phyloP scores from a whole-genome alignment of 2,113 vertebrate species.

The Hyaena hyaena region DNA sequence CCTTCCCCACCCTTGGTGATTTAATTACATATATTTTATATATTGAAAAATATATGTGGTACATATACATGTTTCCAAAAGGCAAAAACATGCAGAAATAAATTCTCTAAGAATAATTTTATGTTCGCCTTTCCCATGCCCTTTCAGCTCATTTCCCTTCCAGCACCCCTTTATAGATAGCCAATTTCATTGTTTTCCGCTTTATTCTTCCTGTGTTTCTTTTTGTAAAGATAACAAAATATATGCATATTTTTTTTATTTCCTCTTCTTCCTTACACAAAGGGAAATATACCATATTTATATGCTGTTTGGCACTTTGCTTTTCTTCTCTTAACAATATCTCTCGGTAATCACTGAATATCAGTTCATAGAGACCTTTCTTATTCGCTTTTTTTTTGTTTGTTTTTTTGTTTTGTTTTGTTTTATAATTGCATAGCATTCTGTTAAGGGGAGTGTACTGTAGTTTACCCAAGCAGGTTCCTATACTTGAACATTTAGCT shows the following conservation, averaged over 20 bases:
- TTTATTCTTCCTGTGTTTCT: not conserved
- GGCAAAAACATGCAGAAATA: not conserved
- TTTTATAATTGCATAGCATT: not conserved
- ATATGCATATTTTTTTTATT: not conserved
- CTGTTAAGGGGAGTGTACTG: not conserved
- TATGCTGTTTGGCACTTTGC: not conserved
- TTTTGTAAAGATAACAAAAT: constrained; percentile 1
- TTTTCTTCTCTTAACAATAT: not conserved
- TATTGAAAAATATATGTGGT: not conserved
- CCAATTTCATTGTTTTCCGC: not conserved
- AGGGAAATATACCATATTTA: not conserved
- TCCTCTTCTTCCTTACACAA: not conserved
- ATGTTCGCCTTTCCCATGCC: not conserved
- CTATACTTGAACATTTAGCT: not conserved
- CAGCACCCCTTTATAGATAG: not conserved
- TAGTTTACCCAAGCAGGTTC: not conserved
- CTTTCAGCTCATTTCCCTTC: not conserved
- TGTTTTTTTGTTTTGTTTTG: too few species aligned
- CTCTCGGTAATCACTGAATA: not conserved
- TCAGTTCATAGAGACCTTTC: not conserved
- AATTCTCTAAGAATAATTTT: not conserved
- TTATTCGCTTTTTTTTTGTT: not conserved
- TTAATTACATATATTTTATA: not conserved
- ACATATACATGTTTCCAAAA: not conserved
- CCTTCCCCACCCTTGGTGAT: too few species aligned